Evolutionary conservation across 2,888 invertebrate species (phyloP).

Genomic region (Ernsta delagoae): DNA sequence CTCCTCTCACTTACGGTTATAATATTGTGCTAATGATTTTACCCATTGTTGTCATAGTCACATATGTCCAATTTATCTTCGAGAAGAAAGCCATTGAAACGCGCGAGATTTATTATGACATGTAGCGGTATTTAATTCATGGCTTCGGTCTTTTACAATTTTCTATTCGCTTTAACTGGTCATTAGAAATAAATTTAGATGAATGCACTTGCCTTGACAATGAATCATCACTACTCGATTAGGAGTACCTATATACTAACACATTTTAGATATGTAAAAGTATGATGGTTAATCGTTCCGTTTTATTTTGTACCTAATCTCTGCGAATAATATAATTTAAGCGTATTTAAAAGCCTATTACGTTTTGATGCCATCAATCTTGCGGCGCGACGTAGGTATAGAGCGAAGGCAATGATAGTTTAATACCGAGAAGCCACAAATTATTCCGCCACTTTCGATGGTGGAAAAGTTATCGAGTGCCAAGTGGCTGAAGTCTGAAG

Average conservation of each 20-base stretch:
- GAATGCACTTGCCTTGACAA: slow-evolving; percentile 33
- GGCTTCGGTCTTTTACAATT: slow-evolving; percentile 20
- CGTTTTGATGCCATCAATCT: slow-evolving; percentile 29
- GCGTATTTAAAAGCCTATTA: slow-evolving; percentile 12
- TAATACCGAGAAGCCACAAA: slow-evolving; percentile 52
- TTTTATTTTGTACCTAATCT: slow-evolving; percentile 20
- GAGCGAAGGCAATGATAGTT: slow-evolving; percentile 23
- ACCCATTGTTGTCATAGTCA: slow-evolving; percentile 34
- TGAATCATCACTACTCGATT: slow-evolving; percentile 31
- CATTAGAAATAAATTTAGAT: slow-evolving; percentile 28
- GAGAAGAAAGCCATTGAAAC: slow-evolving; percentile 36
- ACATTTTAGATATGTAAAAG: neutral
- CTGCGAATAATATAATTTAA: slow-evolving; percentile 19
- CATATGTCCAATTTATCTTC: slow-evolving; percentile 34
- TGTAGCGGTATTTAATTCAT: slow-evolving; percentile 34
- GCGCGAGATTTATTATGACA: slow-evolving; percentile 33
- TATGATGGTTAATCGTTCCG: neutral
- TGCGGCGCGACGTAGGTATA: slow-evolving; percentile 13
- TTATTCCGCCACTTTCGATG: slow-evolving; percentile 65
- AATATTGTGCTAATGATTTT: slow-evolving; percentile 37
- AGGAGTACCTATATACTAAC: neutral
- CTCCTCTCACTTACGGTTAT: slow-evolving; percentile 22
- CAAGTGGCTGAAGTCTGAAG: slow-evolving; percentile 78
- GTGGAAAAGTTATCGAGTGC: slow-evolving; percentile 72
- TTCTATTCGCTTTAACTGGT: slow-evolving; percentile 5